Evolutionary conservation across 2,113 vertebrate species (phyloP), one percentile per base, ranked within the genome.

Genomic region (Regulus satrapa): DNA sequence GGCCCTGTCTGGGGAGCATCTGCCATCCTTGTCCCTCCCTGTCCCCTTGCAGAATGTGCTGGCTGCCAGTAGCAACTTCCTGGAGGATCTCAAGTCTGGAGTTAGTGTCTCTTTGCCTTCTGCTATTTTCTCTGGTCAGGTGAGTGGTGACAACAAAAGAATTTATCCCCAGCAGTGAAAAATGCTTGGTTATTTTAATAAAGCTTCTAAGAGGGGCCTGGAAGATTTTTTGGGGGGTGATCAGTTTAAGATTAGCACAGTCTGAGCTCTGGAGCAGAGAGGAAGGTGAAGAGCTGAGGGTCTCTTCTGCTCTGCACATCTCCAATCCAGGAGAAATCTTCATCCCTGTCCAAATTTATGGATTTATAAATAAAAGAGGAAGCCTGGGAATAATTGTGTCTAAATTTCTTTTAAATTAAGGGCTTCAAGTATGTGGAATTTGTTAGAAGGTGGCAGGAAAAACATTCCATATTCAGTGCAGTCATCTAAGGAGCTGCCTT

Each of bases 41-140:
- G 49, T 56, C 40, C 36, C 81, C 9, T 88, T 85, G 34, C 81
- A 97, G 97, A 43, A 17, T 1, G 85, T 97, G 45, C 73, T 95
- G 1, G 21, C n/a, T 19, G 67, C 49, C 73, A 95, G 92, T 4
- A 8, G 41, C 1, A 14, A 10, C 34, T 36, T 97, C 18, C 17
- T 97, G 81, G 64, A 95, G 49, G 96, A 97, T 2, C 71, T 97
- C 56, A 93, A 69, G 58, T 51, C 68, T 45, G 84, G 74, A 41
- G 8, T 24, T 2, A 89, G 86, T 29, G 54, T 92, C 38, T 58
- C 73, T 68, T 40, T 97, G 3, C 95, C 95, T 14, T 5, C 79
- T 19, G 4, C 48, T 20, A 0, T 88, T 21, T 97, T 92, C 58
- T n/a, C 51, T 29, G 13, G 61, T 29, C n/a, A 78, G 4, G 97